These are phyloP conservation scores for Drosophila barbarae DNA, from an alignment of 2,888 invertebrate genomes.

Conservation along the genomic window DNA sequence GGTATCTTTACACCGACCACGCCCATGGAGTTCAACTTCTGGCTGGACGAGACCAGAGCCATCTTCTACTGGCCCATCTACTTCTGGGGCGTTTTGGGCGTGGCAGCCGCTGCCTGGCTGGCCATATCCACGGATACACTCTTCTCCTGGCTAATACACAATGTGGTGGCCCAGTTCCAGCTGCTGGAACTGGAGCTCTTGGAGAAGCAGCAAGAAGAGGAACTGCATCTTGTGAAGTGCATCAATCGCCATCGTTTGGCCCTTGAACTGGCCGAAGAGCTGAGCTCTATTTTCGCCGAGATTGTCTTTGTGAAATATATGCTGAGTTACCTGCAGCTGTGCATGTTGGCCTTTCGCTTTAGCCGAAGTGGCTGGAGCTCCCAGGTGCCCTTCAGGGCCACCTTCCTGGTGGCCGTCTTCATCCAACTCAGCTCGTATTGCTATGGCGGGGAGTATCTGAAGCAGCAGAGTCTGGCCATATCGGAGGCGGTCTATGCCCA, in stretches of 20 bases:
- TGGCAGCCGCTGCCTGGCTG: conserved; percentile 28
- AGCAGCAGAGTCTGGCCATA: conserved; percentile 41
- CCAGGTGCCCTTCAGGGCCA: conserved; percentile 39
- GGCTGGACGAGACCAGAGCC: conserved; percentile 37
- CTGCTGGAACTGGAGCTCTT: conserved; percentile 20
- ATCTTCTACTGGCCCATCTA: conserved; percentile 43
- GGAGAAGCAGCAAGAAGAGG: not conserved
- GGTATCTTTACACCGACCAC: conserved; percentile 36
- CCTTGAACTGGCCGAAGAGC: conserved; percentile 35
- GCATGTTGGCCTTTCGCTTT: conserved; percentile 46
- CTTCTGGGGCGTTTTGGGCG: conserved; percentile 41
- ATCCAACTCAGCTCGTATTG: conserved; percentile 45
- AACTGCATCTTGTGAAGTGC: conserved; percentile 9
- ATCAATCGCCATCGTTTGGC: conserved; percentile 36
- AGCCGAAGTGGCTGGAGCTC: conserved; percentile 40
- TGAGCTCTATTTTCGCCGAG: conserved; percentile 43
- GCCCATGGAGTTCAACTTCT: conserved; percentile 54
- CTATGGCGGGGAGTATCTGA: conserved; percentile 44
- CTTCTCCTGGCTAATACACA: conserved; percentile 48
- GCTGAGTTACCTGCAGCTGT: conserved; percentile 49
- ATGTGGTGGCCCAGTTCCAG: conserved; percentile 46
- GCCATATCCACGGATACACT: conserved; percentile 43
- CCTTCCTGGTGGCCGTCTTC: conserved; percentile 40
- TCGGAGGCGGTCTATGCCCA: conserved; percentile 30
- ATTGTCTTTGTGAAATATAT: conserved; percentile 53